Conservation (phyloP, 1,140 invertebrate species). For the Matsumurasca onukii region DNA sequence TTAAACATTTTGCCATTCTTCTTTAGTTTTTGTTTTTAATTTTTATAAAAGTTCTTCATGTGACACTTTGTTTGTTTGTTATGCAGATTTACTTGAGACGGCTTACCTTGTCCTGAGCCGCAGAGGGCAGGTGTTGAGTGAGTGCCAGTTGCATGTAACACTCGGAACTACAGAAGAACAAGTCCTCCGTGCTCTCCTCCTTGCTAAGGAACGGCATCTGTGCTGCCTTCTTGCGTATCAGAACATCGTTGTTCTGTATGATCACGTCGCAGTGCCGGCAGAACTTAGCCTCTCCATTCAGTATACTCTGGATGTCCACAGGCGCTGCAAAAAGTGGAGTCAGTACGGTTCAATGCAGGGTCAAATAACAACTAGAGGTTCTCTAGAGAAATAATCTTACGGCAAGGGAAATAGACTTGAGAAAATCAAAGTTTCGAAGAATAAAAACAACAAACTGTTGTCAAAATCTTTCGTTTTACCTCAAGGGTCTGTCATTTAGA, state of each 20-base stretch:
- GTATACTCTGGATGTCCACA: conserved; percentile 85
- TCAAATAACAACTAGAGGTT: background rate
- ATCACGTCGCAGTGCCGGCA: conserved; percentile 91
- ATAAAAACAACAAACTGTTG: too few relatives aligned
- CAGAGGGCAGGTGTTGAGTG: conserved; percentile 50
- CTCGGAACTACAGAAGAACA: conserved; percentile 80
- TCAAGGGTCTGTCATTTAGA: too few relatives aligned
- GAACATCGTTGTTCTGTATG: conserved; percentile 77
- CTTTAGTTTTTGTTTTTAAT: too few relatives aligned
- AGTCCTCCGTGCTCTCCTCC: conserved; percentile 66
- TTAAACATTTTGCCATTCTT: too few relatives aligned
- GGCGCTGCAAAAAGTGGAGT: conserved; percentile 61
- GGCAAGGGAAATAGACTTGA: too few relatives aligned
- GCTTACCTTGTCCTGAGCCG: conserved; percentile 47
- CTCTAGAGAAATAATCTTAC: too few relatives aligned
- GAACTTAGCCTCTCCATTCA: conserved; percentile 86
- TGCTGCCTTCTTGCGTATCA: conserved; percentile 76
- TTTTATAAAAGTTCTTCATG: too few relatives aligned
- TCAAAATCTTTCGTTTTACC: too few relatives aligned
- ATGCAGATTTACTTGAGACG: too few relatives aligned
- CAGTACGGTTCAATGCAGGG: background rate
- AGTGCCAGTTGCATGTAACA: conserved; percentile 83
- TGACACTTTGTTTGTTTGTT: too few relatives aligned
- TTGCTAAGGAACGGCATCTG: conserved; percentile 73
- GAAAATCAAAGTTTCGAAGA: too few relatives aligned